Evolutionary conservation across 2,113 vertebrate genomes (phyloP), one percentile per base, ranked within the genome.

Genomic region (Meriones unguiculatus): DNA sequence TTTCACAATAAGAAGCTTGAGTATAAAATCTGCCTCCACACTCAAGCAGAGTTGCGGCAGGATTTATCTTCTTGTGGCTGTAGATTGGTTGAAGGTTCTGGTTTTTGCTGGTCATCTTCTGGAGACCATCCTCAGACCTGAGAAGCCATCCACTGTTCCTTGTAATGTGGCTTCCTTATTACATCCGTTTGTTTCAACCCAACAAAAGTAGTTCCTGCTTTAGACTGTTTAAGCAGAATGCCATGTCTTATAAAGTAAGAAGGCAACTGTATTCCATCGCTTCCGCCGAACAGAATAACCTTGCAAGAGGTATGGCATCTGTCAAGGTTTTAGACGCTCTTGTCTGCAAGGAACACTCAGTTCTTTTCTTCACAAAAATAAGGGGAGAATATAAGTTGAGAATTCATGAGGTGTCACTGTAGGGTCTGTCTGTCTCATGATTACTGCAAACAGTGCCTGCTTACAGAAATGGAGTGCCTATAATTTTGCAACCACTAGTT

Each of bases 401-500:
- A 78, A 77, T 88, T n/a, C n/a, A 5, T 30, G 3, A 57, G 3
- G 18, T 20, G 25, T 76, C 62, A 64, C 24, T 25, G 46, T 46
- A 46, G 46, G 46, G 46, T 46, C 46, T 46, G 46, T 46, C 46
- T 46, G 11, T 20, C n/a, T 67, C 18, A 46, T n/a, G 52, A 32
- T n/a, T 69, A 32, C 13, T 50, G 72, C 7, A 69, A 87, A 93
- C 50, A 87, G 64, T 4, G 80, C 65, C 80, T 80, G 14, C 28
- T 95, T 93, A 70, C 30, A 92, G 25, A 8, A 46, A 46, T 46
- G 46, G 67, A 25, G 1, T 69, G 54, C 28, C 41, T 76, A 96
- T 93, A 92, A 76, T 90, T 86, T 97, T 81, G 93, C 0, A 3
- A 90, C 85, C 97, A 98, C 97, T 73, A 98, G 11, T 9, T 87